Evolutionary conservation across 2,113 vertebrate species (phyloP).

Genomic region (Gavia stellata): DNA sequence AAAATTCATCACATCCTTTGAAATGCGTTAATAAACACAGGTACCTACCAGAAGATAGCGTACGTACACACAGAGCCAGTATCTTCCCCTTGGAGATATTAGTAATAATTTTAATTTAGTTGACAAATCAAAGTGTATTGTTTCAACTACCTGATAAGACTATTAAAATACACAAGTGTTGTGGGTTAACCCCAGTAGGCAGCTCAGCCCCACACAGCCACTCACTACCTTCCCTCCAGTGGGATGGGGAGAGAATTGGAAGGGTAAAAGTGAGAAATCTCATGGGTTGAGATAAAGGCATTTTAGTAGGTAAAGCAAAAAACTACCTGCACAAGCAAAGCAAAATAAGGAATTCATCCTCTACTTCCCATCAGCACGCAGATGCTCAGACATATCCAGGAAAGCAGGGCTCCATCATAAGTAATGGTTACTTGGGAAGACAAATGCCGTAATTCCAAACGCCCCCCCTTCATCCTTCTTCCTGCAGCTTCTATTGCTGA

Average conservation of each 20-base stretch:
- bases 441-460: accelerated
- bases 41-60: neutral
- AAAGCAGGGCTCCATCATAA: accelerated
- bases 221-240: accelerated
- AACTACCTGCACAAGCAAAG: neutral
- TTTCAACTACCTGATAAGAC: neutral
- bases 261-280: neutral
- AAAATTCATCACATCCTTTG: neutral
- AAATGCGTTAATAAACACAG: neutral
- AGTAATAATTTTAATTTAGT: neutral
- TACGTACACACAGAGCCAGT: neutral
- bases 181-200: neutral
- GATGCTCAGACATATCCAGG: neutral
- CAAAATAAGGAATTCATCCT: neutral
- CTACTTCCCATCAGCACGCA: neutral
- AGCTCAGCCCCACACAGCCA: neutral
- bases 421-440: accelerated
- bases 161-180: neutral
- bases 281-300: neutral
- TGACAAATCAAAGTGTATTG: neutral
- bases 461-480: neutral
- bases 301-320: neutral
- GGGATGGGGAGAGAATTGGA: neutral
- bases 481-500: neutral
- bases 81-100: neutral